Evolutionary conservation across 1,140 invertebrate genomes (phyloP).

Genomic region (Trachelipus rathkii): DNA sequence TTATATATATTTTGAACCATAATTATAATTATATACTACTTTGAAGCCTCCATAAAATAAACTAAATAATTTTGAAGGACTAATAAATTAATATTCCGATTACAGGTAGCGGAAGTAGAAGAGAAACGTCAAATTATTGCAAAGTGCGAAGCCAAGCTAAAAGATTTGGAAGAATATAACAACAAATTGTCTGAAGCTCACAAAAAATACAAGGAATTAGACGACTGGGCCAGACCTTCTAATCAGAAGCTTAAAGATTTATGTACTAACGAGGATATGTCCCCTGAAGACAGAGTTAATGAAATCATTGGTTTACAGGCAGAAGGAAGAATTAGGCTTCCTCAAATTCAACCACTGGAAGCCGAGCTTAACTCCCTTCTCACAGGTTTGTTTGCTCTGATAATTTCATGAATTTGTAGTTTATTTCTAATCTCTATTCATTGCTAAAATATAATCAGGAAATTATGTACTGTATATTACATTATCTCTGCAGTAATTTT

Average conservation of each 20-base stretch:
- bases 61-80: too few relatives aligned
- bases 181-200: conserved; percentile 40
- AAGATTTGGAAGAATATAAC: conserved; percentile 42
- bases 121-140: conserved; percentile 44
- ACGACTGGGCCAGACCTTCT: conserved; percentile 45
- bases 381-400: conserved; percentile 24
- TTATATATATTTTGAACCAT: too few relatives aligned
- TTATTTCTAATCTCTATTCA: too few relatives aligned
- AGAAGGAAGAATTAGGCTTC: conserved; percentile 33
- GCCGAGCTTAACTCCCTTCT: conserved; percentile 35
- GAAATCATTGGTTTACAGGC: conserved; percentile 45
- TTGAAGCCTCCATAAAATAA: too few relatives aligned
- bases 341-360: conserved; percentile 36
- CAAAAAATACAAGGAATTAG: conserved; percentile 37
- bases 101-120: conserved; percentile 40
- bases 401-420: too few relatives aligned
- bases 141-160: conserved; percentile 44
- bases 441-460: too few relatives aligned
- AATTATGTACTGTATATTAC: too few relatives aligned
- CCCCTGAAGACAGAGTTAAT: conserved; percentile 46
- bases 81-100: too few relatives aligned
- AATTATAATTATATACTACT: too few relatives aligned
- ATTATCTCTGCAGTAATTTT: too few relatives aligned
- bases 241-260: conserved; percentile 45
- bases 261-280: conserved; percentile 38